A percentile compares a stretch with the other conserved stretches of the same genome.
These are phyloP conservation scores for Drosophila serrata DNA, from an alignment of 1,140 invertebrate species.

Conservation along the genomic window DNA sequence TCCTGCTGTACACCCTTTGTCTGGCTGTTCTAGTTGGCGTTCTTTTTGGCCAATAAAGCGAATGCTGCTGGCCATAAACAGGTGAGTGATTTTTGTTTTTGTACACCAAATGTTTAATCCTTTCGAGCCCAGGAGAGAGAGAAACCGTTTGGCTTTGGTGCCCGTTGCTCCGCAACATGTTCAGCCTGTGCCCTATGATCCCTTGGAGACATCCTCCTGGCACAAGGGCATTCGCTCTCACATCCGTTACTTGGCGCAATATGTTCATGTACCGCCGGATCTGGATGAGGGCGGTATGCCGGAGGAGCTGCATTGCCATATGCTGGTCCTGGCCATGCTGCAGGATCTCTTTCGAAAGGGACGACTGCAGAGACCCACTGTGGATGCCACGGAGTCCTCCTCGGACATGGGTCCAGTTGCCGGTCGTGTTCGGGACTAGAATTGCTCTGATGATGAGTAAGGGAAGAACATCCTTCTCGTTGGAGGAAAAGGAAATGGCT, in stretches of 20 bases:
- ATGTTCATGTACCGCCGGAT: slow-evolving; percentile 31
- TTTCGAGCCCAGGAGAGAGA: background rate
- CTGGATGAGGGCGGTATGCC: slow-evolving; percentile 21
- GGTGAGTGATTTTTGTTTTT: background rate
- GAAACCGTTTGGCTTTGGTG: slow-evolving; percentile 9
- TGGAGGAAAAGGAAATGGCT: too few relatives aligned
- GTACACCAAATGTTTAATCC: too few relatives aligned
- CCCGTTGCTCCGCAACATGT: background rate
- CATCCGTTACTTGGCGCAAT: slow-evolving; percentile 9
- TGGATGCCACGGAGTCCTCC: background rate
- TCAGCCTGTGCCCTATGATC: background rate
- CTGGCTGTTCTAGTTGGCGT: slow-evolving; percentile 1
- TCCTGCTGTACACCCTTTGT: slow-evolving; percentile 5
- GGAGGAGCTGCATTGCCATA: too few relatives aligned
- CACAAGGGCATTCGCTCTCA: slow-evolving; percentile 15
- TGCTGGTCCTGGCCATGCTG: slow-evolving; percentile 31
- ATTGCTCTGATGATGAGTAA: background rate
- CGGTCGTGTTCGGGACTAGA: background rate
- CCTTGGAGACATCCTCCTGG: slow-evolving; percentile 28
- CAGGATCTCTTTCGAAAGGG: slow-evolving; percentile 19
- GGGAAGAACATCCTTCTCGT: too few relatives aligned
- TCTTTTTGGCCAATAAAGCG: background rate
- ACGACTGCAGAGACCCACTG: background rate
- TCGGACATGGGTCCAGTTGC: background rate
- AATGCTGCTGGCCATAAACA: background rate